Evolutionary conservation across 2,888 invertebrate species (phyloP), one percentile per base, ranked within the genome.

Genomic region (Caenorhabditis afra): DNA sequence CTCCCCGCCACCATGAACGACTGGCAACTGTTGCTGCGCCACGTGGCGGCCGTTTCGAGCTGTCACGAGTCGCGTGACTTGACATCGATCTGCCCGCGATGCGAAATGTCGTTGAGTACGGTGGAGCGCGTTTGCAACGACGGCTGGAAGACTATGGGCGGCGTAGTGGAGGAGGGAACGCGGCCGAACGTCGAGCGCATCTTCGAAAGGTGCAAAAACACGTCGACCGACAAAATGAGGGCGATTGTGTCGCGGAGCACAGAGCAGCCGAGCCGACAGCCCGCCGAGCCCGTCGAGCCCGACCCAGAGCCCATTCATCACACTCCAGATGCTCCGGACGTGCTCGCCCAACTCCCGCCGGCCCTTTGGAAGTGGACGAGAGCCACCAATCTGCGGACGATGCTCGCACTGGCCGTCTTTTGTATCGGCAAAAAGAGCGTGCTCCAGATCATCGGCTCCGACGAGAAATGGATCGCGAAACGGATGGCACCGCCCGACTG

Each of bases 61-160:
- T 29, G 4, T 29, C 20, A 55, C 3, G 14, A 39, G 0, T 0
- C 16, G 12, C 10, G 22, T 4, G 65, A 79, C 47, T 41, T 67
- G 50, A 39, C 49, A 5, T 29, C 61, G 39, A 76, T 83, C 10
- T 83, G 83, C 50, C 83, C 83, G 18, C 59, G 76, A 18, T 83
- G 83, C 50, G 83, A 83, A 39, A 76, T 73, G 45, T 67, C 76
- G 22, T 45, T 81, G 55, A 81, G 78, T 52, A 23, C 61, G 2
- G 74, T 75, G 18, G 73, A 73, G 16, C 75, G 71, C 12, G 67
- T 71, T 68, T 68, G 49, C 23, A 58, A 52, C 10, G 68, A 70
- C 18, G 70, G 77, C 5, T 77, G 77, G 70, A 50, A 20, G 35
- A 59, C 47, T 1, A 7, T 71, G 39, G 57, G 49, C 18, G 70